Percentiles rank a stretch among this genome's conserved stretches.
Conservation (phyloP, 2,113 vertebrate genomes). For the Boleophthalmus pectinirostris region DNA sequence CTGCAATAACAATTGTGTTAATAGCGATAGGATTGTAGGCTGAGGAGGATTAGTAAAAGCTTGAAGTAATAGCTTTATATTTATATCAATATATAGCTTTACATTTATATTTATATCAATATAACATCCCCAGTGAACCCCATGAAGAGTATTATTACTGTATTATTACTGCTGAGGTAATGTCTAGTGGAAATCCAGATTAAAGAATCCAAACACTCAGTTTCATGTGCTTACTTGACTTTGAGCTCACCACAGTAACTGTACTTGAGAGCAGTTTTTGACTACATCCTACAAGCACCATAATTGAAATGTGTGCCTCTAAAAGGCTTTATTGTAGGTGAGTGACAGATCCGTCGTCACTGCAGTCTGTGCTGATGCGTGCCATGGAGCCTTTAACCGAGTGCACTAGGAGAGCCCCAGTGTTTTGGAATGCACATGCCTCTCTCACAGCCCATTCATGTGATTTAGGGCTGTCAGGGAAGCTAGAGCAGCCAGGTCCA, state of each 20-base stretch:
- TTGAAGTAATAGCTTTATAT: not conserved
- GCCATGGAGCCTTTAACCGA: constrained; percentile 40
- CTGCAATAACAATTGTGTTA: not conserved
- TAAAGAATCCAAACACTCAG: not conserved
- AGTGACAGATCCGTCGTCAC: not conserved
- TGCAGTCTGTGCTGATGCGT: constrained; percentile 21
- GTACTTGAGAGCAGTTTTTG: not conserved
- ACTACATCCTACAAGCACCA: not conserved
- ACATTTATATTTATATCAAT: not conserved
- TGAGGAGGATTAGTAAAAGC: not conserved
- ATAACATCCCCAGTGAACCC: too few species aligned
- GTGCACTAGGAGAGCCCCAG: constrained; percentile 25
- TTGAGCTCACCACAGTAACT: not conserved
- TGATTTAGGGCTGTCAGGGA: constrained; percentile 66
- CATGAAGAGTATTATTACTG: too few species aligned
- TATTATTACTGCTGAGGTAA: too few species aligned
- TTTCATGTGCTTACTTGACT: not conserved
- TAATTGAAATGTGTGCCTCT: not conserved
- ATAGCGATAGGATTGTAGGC: not conserved
- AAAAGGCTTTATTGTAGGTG: constrained; percentile 1
- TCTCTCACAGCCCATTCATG: constrained; percentile 52
- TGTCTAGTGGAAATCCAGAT: too few species aligned
- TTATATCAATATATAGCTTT: not conserved
- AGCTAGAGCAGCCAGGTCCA: constrained; percentile 41
- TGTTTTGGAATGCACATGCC: constrained; percentile 63